These are phyloP conservation scores for Scotopteryx bipunctaria DNA, from an alignment of 2,888 invertebrate genomes.

Conservation along the genomic window DNA sequence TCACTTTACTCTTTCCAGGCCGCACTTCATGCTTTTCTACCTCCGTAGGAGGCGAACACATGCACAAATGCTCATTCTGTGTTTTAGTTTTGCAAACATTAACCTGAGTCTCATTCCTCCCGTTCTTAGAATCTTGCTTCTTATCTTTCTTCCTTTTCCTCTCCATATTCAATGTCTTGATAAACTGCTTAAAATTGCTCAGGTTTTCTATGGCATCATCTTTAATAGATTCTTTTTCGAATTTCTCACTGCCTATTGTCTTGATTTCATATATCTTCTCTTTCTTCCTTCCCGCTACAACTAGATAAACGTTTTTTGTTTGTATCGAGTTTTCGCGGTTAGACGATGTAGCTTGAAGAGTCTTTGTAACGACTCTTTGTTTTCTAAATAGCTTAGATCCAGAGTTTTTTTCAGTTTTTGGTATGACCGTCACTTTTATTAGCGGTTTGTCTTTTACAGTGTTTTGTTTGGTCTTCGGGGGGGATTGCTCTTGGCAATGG, in stretches of 20 bases:
- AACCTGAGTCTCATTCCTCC: conserved; percentile 16
- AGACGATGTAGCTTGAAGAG: conserved; percentile 49
- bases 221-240: conserved; percentile 38
- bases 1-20: conserved; percentile 50
- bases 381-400: conserved; percentile 34
- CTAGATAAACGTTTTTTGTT: conserved; percentile 52
- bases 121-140: conserved; percentile 35
- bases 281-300: conserved; percentile 50
- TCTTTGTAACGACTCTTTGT: conserved; percentile 40
- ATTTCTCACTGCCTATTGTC: conserved; percentile 56
- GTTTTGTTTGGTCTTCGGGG: conserved; percentile 13
- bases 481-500: conserved; percentile 19
- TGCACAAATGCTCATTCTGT: conserved; percentile 3
- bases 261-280: conserved; percentile 61
- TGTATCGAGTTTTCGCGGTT: conserved; percentile 54
- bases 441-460: conserved; percentile 45
- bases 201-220: conserved; percentile 48
- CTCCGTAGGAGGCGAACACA: conserved; percentile 1
- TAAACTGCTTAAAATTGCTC: conserved; percentile 44
- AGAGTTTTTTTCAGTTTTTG: conserved; percentile 46
- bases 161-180: conserved; percentile 61
- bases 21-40: not conserved
- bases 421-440: conserved; percentile 62
- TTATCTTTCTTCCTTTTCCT: conserved; percentile 44
- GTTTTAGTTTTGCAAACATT: conserved; percentile 7